Evolutionary conservation across 2,113 vertebrate species (phyloP), one percentile per base, ranked within the genome.

Genomic region (Takifugu flavidus): DNA sequence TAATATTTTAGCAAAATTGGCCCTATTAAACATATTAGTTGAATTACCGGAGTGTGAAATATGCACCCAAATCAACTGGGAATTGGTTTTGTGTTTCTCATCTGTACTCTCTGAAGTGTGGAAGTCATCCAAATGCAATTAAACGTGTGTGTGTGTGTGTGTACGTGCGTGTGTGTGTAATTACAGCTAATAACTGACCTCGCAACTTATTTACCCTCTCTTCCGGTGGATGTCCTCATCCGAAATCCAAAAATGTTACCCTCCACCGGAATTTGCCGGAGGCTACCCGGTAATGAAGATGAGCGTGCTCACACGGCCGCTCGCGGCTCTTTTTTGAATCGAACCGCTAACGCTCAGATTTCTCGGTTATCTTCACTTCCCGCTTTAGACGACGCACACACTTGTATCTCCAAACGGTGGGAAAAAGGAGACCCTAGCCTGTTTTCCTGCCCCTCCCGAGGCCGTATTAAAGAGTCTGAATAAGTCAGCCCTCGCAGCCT

Each of bases 381-480:
- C 26, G 6, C 10, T 53, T 49, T 43, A 53, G 47, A 70, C 53
- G 54, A 67, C 6, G 34, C 25, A 65, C 31, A 54, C 29, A 63
- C 59, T 57, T 53, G 50, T 74, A 39, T 53, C 47, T 72, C 46
- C 59, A 59, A 71, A 62, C 42, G 53, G 82, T 62, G 42, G 45
- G 6, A 55, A 53, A 45, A 6, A 55, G 50, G 62, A 55, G 52
- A 26, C 54, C 28, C 1, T 5, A 47, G 49, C 13, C 45, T 15
- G 15, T 72, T 69, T 63, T 74, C 79, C 73, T 77, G 75, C 75
- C 59, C 56, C 68, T 79, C 74, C 68, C 61, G 66, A 69, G 75
- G 66, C 74, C 62, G 65, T 61, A 82, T 82, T 75, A 74, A 71
- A 85, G 60, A 59, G 65, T 13, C 53, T 1, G 66, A 70, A 70